These are phyloP conservation scores for Poicephalus gulielmi DNA, from an alignment of 2,113 vertebrate genomes.

Conservation along the genomic window DNA sequence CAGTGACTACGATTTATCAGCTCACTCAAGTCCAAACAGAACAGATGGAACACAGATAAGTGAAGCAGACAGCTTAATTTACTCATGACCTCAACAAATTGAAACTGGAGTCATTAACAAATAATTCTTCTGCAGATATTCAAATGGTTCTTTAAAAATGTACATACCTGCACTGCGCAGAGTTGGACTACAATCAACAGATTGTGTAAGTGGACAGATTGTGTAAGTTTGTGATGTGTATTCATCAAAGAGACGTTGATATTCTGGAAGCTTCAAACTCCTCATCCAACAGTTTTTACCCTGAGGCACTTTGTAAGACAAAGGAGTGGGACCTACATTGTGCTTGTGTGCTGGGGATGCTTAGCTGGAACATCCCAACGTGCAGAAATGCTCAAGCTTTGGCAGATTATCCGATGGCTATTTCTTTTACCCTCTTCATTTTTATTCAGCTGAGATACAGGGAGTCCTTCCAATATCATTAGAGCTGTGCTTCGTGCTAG, in stretches of 20 bases:
- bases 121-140: neutral
- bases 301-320: slow-evolving; percentile 6
- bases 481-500: neutral
- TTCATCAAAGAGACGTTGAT: neutral
- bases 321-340: neutral
- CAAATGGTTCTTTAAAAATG: neutral
- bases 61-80: slow-evolving; percentile 59
- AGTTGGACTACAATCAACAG: neutral
- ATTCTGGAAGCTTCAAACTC: slow-evolving; percentile 29
- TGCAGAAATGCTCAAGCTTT: neutral
- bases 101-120: slow-evolving; percentile 30
- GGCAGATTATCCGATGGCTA: neutral
- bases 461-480: neutral
- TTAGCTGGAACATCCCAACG: neutral
- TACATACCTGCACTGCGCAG: slow-evolving; percentile 44
- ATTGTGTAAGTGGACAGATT: slow-evolving; percentile 16
- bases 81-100: slow-evolving; percentile 52
- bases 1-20: slow-evolving; percentile 27
- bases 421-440: neutral
- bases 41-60: slow-evolving; percentile 67
- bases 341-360: neutral
- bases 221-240: neutral
- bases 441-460: neutral
- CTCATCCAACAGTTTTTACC: neutral
- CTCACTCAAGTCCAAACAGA: slow-evolving; percentile 33